A percentile compares a stretch with the other conserved stretches of the same genome.
phyloP scores from a whole-genome alignment of 2,797 vertebrate genomes.

The Spatula versicolor region DNA sequence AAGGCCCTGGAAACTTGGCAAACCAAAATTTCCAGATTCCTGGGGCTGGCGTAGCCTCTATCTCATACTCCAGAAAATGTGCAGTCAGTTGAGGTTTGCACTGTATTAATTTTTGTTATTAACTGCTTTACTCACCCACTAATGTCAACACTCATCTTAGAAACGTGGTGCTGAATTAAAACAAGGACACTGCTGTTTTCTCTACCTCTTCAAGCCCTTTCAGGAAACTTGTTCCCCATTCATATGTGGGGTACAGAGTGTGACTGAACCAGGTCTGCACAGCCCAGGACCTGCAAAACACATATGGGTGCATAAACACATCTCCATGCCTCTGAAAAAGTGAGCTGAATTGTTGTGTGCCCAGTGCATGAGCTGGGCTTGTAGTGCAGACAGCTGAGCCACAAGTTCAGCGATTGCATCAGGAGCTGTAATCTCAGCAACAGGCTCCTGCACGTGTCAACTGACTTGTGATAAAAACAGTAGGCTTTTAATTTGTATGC shows the following conservation, averaged over 20 bases:
- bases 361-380: background rate
- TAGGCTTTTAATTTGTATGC: background rate
- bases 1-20: background rate
- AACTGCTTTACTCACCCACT: background rate
- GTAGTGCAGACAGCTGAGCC: background rate
- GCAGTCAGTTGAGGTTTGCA: background rate
- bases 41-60: background rate
- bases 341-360: background rate
- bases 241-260: fast-evolving
- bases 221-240: background rate
- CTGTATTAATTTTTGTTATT: background rate
- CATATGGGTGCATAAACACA: background rate
- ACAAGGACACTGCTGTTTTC: background rate
- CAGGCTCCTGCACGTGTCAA: background rate
- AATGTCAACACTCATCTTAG: background rate
- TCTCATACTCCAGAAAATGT: background rate
- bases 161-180: background rate
- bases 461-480: background rate
- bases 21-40: background rate
- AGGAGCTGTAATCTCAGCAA: background rate
- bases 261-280: background rate
- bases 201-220: background rate
- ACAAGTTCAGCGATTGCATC: fast-evolving
- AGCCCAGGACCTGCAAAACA: background rate
- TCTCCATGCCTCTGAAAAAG: background rate